Conservation (phyloP, 2,797 vertebrate species). For the Spondyliosoma cantharus region DNA sequence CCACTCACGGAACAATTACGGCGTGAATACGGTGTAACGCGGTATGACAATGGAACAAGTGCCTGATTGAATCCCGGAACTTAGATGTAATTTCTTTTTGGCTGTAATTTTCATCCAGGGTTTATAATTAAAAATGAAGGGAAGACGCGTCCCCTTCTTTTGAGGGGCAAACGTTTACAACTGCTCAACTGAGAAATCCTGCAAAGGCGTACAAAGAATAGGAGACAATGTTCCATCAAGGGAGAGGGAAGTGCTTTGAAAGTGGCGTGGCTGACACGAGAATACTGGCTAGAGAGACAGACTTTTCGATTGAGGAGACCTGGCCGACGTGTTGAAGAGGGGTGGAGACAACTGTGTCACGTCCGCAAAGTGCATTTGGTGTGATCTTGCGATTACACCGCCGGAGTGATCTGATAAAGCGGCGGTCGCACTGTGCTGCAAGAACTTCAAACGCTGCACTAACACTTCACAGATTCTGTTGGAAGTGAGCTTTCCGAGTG, state of each 20-base stretch:
- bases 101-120: conserved; percentile 46
- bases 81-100: conserved; percentile 45
- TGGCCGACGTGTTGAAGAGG: conserved; percentile 7
- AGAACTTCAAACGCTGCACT: not conserved
- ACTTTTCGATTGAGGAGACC: not conserved
- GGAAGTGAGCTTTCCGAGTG: not conserved
- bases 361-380: not conserved
- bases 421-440: not conserved
- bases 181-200: conserved; percentile 29
- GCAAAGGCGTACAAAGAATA: conserved; percentile 31
- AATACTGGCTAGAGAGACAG: conserved; percentile 51
- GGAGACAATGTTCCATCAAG: conserved; percentile 41
- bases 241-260: conserved; percentile 47
- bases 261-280: conserved; percentile 35
- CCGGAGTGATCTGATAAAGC: not conserved
- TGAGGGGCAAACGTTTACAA: conserved; percentile 43
- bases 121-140: conserved; percentile 45
- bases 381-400: not conserved
- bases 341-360: not conserved
- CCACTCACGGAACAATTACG: conserved; percentile 33
- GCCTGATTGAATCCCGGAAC: conserved; percentile 53
- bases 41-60: conserved; percentile 35
- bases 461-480: not conserved
- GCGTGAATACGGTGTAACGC: conserved; percentile 15
- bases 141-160: conserved; percentile 26